Evolutionary conservation across 2,888 invertebrate genomes (phyloP), one percentile per base, ranked within the genome.

Genomic region (Trissoscelio sp.): DNA sequence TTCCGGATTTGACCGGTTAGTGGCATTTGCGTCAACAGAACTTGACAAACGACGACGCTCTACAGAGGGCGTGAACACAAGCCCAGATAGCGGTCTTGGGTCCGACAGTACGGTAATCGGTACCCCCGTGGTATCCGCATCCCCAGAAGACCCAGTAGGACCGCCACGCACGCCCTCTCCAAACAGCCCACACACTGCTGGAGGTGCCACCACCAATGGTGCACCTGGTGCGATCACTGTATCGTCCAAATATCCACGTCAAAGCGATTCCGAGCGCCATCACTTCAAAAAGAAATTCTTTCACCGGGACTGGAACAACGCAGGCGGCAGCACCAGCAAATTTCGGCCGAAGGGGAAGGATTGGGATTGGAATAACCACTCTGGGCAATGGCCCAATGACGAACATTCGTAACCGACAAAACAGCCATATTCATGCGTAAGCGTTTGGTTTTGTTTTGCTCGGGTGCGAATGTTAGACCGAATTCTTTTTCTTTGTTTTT

Each of bases 11-110:
- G 98, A 98, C 92, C 95, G 97, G 85, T 93, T 98, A 87, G 97
- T 98, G 85, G 97, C 97, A 78, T 97, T 97, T 90, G 98, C 98
- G 57, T 97, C 97, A 42, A 97, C 97, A 12, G 98, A 98, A 88
- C 93, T 97, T 90, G 97, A 96, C 90, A 96, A 97, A 92, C 95
- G 97, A 88, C 94, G 97, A 75, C 94, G 96, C 79, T 96, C 96
- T 42, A 95, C 95, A 0, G 97, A 97, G 92, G 96, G 96, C 86
- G 94, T 93, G 89, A 96, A 96, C 91, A 97, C 97, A 55, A 96
- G 96, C 84, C 97, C 97, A 9, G 97, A 97, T 92, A 96, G 96
- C 53, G 97, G 97, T 85, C 95, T 97, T 85, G 96, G 96, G 73
- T 96, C 87, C 70, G 89, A 91, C 75, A 91, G 89, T 60, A 83